Percentiles rank a stretch among this genome's conserved stretches.
Conservation (phyloP, 2,113 vertebrate genomes). For the Pleuronectes platessa region DNA sequence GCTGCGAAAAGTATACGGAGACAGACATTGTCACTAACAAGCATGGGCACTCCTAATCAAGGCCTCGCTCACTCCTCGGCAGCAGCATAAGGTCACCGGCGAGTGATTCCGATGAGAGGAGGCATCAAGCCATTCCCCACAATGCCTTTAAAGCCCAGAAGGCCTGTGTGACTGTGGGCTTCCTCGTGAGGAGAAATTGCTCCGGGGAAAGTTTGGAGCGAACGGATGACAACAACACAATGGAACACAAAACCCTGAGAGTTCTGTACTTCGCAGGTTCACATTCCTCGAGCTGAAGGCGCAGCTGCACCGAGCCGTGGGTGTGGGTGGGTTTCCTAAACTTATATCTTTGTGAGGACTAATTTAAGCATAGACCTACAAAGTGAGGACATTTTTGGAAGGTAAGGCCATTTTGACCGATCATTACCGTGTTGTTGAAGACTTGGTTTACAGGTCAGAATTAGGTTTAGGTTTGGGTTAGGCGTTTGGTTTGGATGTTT, state of each 20-base stretch:
- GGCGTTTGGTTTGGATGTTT: too few species aligned
- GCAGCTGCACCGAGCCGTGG: too few species aligned
- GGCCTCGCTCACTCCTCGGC: constrained; percentile 45
- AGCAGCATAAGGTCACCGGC: not conserved
- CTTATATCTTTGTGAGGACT: too few species aligned
- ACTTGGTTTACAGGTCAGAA: too few species aligned
- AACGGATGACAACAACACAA: not conserved
- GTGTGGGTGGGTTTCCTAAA: not conserved
- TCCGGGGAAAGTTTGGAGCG: not conserved
- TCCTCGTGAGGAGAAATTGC: not conserved
- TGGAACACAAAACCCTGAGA: not conserved
- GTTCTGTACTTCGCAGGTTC: constrained; percentile 1
- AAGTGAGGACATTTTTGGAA: too few species aligned
- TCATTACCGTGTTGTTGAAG: too few species aligned
- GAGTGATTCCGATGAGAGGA: constrained; percentile 36
- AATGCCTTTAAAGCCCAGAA: constrained; percentile 37
- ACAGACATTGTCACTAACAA: constrained; percentile 54
- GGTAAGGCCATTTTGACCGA: too few species aligned
- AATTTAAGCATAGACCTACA: too few species aligned
- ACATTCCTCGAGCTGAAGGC: too few species aligned
- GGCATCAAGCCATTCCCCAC: constrained; percentile 21
- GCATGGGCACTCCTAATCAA: constrained; percentile 65
- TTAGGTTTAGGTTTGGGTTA: too few species aligned
- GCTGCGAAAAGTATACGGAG: constrained; percentile 38
- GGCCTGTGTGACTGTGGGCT: not conserved